Percentiles rank a stretch among this genome's conserved stretches.
Conservation (phyloP, 2,113 vertebrate genomes). For the Ailurus styani region DNA sequence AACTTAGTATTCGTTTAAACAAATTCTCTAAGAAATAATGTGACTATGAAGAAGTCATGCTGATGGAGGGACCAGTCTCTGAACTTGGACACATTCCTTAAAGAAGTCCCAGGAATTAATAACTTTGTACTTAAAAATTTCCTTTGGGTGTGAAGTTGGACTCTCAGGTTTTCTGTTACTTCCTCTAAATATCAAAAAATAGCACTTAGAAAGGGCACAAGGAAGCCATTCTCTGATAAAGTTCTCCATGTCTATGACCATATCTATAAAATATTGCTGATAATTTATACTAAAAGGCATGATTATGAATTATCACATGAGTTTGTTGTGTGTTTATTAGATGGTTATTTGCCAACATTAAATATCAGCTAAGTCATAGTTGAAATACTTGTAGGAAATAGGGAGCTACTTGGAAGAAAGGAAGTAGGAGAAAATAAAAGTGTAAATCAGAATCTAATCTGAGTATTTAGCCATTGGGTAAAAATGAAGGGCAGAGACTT, state of each 20-base stretch:
- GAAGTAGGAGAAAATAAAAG: neutral
- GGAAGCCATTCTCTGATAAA: neutral
- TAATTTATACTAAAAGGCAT: neutral
- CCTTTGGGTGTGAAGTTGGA: neutral
- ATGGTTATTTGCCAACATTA: neutral
- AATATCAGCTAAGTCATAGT: neutral
- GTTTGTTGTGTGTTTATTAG: neutral
- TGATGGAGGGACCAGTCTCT: neutral
- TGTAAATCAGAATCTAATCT: neutral
- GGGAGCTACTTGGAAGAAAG: neutral
- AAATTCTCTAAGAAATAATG: neutral
- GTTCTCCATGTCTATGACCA: neutral
- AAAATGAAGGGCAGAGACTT: neutral
- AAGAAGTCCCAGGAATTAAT: neutral
- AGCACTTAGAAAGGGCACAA: neutral
- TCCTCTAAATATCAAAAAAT: neutral
- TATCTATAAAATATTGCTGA: neutral
- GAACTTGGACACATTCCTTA: neutral
- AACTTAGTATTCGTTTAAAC: neutral
- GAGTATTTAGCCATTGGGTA: neutral
- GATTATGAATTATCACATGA: neutral
- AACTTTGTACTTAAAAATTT: neutral
- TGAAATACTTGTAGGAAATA: neutral
- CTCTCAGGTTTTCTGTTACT: neutral
- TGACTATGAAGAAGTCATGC: neutral